Percentiles rank a stretch among this genome's conserved stretches.
These are phyloP conservation scores for Limnephilus lunatus DNA, from an alignment of 2,888 invertebrate species.

Conservation along the genomic window DNA sequence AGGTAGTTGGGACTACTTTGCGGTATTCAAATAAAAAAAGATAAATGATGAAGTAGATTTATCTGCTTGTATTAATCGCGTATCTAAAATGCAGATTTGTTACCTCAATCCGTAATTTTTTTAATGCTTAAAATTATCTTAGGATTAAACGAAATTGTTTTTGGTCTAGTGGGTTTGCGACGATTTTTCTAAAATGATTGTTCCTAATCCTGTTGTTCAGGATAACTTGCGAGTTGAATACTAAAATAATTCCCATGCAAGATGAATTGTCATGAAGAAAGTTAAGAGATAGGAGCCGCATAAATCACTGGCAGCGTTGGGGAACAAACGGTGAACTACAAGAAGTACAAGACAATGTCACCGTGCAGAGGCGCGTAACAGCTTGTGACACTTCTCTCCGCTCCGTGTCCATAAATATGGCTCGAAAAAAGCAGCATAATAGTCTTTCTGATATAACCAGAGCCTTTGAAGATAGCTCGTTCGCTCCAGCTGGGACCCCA, in stretches of 20 bases:
- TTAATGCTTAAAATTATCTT: background rate
- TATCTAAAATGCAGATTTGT: too few relatives aligned
- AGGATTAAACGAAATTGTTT: background rate
- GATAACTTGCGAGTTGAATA: background rate
- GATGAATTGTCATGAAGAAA: constrained; percentile 3
- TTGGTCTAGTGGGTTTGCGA: background rate
- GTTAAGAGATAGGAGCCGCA: constrained; percentile 8
- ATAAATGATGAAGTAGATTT: too few relatives aligned
- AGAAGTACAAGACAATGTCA: background rate
- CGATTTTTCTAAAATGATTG: background rate
- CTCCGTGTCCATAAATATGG: constrained; percentile 36
- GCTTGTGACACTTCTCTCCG: constrained; percentile 33
- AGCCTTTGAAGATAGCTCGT: constrained; percentile 45
- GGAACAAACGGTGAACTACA: background rate
- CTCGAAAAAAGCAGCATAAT: constrained; percentile 18
- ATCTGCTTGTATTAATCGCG: too few relatives aligned
- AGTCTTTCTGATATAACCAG: constrained; percentile 37
- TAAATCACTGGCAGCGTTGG: constrained; percentile 25
- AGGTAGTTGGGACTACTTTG: too few relatives aligned
- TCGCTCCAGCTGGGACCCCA: constrained; percentile 47
- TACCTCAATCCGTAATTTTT: too few relatives aligned
- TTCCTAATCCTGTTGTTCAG: background rate
- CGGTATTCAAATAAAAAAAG: too few relatives aligned
- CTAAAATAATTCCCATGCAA: background rate
- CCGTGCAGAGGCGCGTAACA: constrained; percentile 29